Evolutionary conservation across 2,888 invertebrate genomes (phyloP).

Genomic region (Dynastes hyllus): DNA sequence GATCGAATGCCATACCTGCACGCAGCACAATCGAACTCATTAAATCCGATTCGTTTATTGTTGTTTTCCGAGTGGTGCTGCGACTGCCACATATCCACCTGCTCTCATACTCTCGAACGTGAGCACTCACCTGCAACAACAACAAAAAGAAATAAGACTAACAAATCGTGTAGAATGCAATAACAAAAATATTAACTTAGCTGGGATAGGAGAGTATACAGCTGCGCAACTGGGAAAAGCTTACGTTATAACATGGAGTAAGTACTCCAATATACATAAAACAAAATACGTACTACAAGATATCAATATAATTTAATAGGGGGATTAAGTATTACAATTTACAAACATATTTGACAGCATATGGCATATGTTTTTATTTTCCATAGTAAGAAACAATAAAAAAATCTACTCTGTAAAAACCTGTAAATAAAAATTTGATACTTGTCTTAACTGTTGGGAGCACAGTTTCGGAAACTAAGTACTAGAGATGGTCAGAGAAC

Average conservation of each 20-base stretch:
- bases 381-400: too few relatives aligned
- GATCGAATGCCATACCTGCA: conserved; percentile 40
- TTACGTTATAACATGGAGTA: background rate
- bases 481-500: too few relatives aligned
- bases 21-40: conserved; percentile 41
- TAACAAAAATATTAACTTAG: conserved; percentile 45
- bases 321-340: too few relatives aligned
- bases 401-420: too few relatives aligned
- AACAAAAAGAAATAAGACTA: conserved; percentile 13
- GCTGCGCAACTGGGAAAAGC: conserved; percentile 13
- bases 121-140: conserved; percentile 41
- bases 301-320: too few relatives aligned
- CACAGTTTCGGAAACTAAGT: too few relatives aligned
- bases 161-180: conserved; percentile 30
- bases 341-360: too few relatives aligned
- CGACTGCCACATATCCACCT: conserved; percentile 35
- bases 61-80: conserved; percentile 19
- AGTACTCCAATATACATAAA: too few relatives aligned
- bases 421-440: too few relatives aligned
- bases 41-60: conserved; percentile 43
- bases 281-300: too few relatives aligned
- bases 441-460: too few relatives aligned
- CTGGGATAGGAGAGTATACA: conserved; percentile 23
- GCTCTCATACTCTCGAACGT: conserved; percentile 8
- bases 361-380: too few relatives aligned